Percentiles rank a stretch among this genome's conserved stretches.
phyloP scores from a whole-genome alignment of 2,888 invertebrate genomes.

The Dioctria rufipes region DNA sequence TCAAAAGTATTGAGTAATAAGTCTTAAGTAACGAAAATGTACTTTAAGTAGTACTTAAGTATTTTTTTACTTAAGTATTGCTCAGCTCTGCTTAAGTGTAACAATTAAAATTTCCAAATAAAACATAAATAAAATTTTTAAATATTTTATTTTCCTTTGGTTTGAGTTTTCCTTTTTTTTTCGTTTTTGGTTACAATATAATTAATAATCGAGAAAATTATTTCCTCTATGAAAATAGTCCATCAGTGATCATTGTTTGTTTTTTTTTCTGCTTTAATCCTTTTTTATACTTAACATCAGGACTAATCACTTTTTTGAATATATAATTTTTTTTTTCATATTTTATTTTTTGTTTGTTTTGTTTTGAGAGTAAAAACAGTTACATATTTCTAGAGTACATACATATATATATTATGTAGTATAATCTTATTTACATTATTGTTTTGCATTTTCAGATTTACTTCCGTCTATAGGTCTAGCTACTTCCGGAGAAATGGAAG shows the following conservation, averaged over 20 bases:
- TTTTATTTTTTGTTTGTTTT: neutral
- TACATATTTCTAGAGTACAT: constrained; percentile 14
- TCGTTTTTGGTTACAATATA: constrained; percentile 34
- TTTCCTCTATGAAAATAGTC: constrained; percentile 32
- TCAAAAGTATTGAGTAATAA: too few species aligned
- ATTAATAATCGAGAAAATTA: constrained; percentile 39
- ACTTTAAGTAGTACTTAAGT: too few species aligned
- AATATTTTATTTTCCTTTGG: constrained; percentile 44
- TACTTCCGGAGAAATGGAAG: neutral
- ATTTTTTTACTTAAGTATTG: too few species aligned
- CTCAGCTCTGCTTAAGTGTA: too few species aligned
- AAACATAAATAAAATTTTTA: constrained; percentile 23
- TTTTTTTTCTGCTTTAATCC: neutral
- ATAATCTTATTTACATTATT: constrained; percentile 40
- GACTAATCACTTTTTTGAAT: too few species aligned
- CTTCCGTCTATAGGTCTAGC: neutral
- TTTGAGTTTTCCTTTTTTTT: constrained; percentile 13
- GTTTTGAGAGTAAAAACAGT: constrained; percentile 40
- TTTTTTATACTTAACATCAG: neutral
- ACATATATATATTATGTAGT: too few species aligned
- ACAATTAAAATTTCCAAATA: neutral
- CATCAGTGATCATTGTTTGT: neutral
- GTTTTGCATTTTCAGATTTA: constrained; percentile 36
- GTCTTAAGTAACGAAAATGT: too few species aligned
- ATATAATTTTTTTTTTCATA: too few species aligned